Percentiles rank a stretch among this genome's conserved stretches.
phyloP scores from a whole-genome alignment of 2,113 vertebrate genomes.

The Cebus imitator region DNA sequence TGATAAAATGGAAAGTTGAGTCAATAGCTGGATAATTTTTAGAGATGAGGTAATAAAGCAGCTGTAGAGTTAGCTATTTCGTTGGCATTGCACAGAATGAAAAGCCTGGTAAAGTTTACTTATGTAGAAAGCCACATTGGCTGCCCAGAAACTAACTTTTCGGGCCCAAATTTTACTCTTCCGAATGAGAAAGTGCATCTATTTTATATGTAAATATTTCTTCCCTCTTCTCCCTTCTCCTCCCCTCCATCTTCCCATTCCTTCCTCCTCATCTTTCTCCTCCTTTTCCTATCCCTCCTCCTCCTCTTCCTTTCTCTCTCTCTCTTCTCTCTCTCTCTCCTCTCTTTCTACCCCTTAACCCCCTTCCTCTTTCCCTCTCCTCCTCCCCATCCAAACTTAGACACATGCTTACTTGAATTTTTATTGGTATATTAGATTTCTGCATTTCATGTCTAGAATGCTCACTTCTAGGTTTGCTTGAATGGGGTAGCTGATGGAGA shows the following conservation, averaged over 20 bases:
- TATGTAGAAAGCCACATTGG: neutral
- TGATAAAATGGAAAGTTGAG: neutral
- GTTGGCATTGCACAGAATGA: neutral
- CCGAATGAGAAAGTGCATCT: neutral
- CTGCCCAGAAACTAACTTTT: neutral
- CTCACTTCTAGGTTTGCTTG: neutral
- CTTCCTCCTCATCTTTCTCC: neutral
- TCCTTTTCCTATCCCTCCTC: no score
- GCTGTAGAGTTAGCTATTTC: neutral
- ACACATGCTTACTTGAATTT: neutral
- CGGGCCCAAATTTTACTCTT: neutral
- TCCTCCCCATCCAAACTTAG: neutral
- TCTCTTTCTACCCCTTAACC: neutral
- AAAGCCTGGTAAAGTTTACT: neutral
- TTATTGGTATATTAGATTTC: neutral
- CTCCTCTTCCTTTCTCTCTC: neutral
- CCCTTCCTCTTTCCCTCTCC: neutral
- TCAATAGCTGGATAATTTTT: conserved; percentile 19
- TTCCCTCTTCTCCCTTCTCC: neutral
- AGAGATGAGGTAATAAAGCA: neutral
- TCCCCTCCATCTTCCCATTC: no score
- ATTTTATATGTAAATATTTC: rapidly evolving
- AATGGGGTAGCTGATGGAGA: no score
- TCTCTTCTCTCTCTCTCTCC: no score
- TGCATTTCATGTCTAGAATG: neutral